Base-by-base conservation (phyloP, 1,140 invertebrate genomes). In the Heliconius melpomene region DNA sequence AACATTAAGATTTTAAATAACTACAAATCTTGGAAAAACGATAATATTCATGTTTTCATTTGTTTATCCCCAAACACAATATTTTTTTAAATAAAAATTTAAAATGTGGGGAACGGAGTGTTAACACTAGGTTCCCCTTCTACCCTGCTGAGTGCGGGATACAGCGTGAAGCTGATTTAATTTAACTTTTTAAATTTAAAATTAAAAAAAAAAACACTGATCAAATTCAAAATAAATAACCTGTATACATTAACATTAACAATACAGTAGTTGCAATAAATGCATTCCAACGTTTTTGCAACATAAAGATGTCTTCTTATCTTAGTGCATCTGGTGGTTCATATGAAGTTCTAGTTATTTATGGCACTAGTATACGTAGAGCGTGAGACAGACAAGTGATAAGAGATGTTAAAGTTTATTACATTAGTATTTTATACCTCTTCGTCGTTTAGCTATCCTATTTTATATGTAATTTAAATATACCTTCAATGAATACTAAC, bases 271-370 rank as follows among this genome's bases (percentile, higher is more conserved):
- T 29, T 66, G 60, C 23, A 70, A 71, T 70, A 71, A 76, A 76
- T 76, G 75, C 75, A 76, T 76, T 76, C 75, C 75, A 29, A 40
- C 60, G 32, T 76, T 46, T 40, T 50, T 26, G 38, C n/a, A 70
- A 76, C 57, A 76, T 75, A 75, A 76, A 66, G 60, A 76, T 50
- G 38, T 66, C 60, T 11, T 46, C 60, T 40, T 76, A 76, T 76
- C 75, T 70, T 1, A 26, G 29, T 76, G 38, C 57, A 76, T 76
- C 75, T 76, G 23, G 60, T 70, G 60, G 23, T 29, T 66, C 23
- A 66, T 26, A 66, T 66, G 60, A 29, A 66, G 23, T 23, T 57
- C 54, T 57, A 57, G 20, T 29, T 66, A 66, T 66, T 29, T 66
- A 66, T 26, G 11, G 60, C 60, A 29, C 9, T 29, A 66, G 9